These are phyloP conservation scores for Sarcophaga subvicina DNA, from an alignment of 2,888 invertebrate species.

Conservation along the genomic window DNA sequence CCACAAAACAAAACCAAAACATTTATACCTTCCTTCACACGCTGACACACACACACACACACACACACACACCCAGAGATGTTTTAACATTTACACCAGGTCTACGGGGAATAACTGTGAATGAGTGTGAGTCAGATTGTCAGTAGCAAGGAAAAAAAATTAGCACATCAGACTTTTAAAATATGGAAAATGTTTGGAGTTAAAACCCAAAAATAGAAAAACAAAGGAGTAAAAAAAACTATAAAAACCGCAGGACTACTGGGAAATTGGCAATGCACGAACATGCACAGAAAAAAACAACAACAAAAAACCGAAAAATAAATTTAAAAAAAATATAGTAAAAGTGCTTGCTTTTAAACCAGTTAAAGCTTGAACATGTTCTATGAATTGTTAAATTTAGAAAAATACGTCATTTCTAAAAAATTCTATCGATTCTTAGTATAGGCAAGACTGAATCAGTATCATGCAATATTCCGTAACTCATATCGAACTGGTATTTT, in stretches of 20 bases:
- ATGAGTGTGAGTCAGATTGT: neutral
- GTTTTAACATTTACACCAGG: neutral
- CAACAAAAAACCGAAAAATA: neutral
- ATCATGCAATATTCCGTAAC: no score
- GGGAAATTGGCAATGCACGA: conserved; percentile 29
- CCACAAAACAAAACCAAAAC: conserved; percentile 23
- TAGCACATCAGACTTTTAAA: conserved; percentile 25
- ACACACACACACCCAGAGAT: neutral
- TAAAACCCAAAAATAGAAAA: neutral
- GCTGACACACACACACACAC: no score
- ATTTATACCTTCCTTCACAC: neutral
- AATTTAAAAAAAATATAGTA: no score
- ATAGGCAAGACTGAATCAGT: no score
- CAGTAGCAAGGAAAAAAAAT: neutral
- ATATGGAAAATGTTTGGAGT: neutral
- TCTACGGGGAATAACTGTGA: neutral
- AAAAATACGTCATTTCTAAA: no score
- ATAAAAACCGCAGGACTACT: conserved; percentile 30
- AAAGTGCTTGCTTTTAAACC: no score
- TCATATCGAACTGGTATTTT: no score
- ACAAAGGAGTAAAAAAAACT: neutral
- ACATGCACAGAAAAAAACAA: conserved; percentile 6
- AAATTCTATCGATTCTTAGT: no score
- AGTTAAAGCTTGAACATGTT: no score
- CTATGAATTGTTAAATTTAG: no score